Evolutionary conservation across 2,888 invertebrate genomes (phyloP).

Genomic region (Taphrorychus bicolor): DNA sequence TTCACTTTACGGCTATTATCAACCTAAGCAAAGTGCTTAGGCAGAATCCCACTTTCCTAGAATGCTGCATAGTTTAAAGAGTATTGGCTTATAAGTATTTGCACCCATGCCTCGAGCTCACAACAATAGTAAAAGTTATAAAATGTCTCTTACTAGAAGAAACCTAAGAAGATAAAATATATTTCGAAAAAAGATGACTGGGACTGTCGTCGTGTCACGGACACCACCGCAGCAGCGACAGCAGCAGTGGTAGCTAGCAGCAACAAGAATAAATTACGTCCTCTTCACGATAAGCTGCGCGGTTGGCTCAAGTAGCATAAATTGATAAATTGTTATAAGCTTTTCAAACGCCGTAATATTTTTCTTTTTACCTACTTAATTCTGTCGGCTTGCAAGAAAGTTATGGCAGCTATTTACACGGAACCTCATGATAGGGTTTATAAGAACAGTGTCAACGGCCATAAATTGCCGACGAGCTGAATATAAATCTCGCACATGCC

Average conservation of each 20-base stretch:
- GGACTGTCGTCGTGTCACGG: neutral
- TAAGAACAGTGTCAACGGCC: constrained; percentile 40
- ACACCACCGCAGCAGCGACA: neutral
- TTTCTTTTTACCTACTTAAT: constrained; percentile 47
- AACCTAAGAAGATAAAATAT: neutral
- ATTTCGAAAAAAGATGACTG: no score
- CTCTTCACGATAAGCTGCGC: constrained; percentile 34
- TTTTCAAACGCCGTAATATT: constrained; percentile 45
- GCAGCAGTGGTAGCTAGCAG: neutral
- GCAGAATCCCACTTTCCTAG: no score
- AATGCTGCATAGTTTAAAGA: no score
- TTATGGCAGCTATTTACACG: constrained; percentile 45
- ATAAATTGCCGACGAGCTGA: constrained; percentile 39
- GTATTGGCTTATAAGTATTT: no score
- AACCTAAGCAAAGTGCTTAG: no score
- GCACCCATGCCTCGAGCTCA: no score
- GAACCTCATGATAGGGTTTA: constrained; percentile 43
- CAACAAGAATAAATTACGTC: neutral
- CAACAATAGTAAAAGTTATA: no score
- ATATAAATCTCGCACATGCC: constrained; percentile 3
- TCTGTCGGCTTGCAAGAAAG: constrained; percentile 43
- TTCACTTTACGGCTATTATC: no score
- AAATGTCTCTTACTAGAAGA: no score
- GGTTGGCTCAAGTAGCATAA: constrained; percentile 36
- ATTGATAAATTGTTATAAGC: constrained; percentile 46